These are phyloP conservation scores for Sander vitreus DNA, from an alignment of 2,113 vertebrate genomes.

Conservation along the genomic window DNA sequence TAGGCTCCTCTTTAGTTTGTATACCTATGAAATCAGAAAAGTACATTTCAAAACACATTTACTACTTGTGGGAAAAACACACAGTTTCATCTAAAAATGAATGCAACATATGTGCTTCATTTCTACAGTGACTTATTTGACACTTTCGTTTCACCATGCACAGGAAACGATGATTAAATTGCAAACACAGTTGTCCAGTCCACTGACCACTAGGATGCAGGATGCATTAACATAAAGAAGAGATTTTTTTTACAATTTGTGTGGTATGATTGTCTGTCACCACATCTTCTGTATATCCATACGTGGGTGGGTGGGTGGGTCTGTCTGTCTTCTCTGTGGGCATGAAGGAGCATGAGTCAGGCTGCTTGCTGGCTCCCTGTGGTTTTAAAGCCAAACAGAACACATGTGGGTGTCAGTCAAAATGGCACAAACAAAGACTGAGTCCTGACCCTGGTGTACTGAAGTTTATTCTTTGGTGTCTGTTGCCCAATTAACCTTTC, in stretches of 20 bases:
- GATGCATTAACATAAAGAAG: background rate
- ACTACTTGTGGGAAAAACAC: background rate
- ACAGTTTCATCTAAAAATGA: background rate
- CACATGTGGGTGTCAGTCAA: constrained; percentile 85
- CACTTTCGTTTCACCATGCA: background rate
- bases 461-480: background rate
- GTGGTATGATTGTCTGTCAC: background rate
- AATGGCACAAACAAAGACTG: constrained; percentile 59
- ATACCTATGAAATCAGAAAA: background rate
- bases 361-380: constrained; percentile 48
- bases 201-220: background rate
- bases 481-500: background rate
- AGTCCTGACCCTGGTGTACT: background rate
- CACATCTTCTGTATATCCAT: constrained; percentile 12
- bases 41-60: background rate
- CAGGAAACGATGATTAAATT: background rate
- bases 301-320: constrained; percentile 13
- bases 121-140: background rate
- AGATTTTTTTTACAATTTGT: background rate
- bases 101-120: background rate
- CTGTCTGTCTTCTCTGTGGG: constrained; percentile 37
- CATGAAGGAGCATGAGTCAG: constrained; percentile 63
- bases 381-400: constrained; percentile 47
- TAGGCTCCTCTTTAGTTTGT: background rate
- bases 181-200: too few species aligned